Base-by-base conservation (phyloP, 1,140 invertebrate genomes). In the Tetragnatha versicolor region DNA sequence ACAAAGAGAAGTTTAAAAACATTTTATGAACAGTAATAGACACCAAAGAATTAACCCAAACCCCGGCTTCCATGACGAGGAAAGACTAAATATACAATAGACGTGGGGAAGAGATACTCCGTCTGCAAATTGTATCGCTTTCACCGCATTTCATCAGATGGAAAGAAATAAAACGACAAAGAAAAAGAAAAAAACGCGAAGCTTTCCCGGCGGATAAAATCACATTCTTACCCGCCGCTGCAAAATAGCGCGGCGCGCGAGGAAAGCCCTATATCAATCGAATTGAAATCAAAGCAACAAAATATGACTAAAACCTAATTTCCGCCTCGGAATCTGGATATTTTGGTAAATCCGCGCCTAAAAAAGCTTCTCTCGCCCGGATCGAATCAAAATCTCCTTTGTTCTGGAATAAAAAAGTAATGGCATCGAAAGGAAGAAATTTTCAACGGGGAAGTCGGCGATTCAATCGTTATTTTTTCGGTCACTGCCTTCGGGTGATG, bases 391-490 rank as follows among this genome's bases (percentile, higher is more conserved):
- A 45, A 63, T 51, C 58, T 63, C 61, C 45, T 63, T 47, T 75
- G 72, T 42, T 31, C 35, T 22, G 9, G 27, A 75, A 63, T 75
- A 63, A 61, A 75, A 75, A 75, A 75, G 42, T 75, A 75, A 75
- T 63, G 42, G 58, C 61, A 60, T 25, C 3, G 12, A 27, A 47
- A 73, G 47, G 31, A 73, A 60, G 39, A 53, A 69, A 53, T 25
- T 20, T 10, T 25, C 33, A 39, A 27, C 20, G 31, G 51, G 22
- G 33, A 55, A 70, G 37, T 75, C 69, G 31, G 63, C 4, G 20
- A 60, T 42, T 75, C 61, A 75, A 75, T 61, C 72, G 72, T 75
- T 75, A 75, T 75, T 75, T 58, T 75, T 63, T 63, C 47, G 55
- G 58, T 75, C 58, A 75, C 55, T 45, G 72, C 72, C 53, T 14